Conservation (phyloP, 2,888 invertebrate genomes). For the Standfussiana lucernea region DNA sequence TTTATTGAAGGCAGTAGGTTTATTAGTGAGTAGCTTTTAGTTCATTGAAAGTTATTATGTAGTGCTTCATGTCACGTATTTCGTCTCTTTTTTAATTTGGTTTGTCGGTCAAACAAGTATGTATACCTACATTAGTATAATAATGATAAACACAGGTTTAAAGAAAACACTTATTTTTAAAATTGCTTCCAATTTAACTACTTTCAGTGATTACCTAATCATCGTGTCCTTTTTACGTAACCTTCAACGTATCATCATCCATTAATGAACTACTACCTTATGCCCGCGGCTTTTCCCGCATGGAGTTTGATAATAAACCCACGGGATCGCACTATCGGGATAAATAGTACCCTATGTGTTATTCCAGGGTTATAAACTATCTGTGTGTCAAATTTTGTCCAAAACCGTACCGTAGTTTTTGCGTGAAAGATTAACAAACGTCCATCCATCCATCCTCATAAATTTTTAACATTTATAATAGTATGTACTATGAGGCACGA, state of each 20-base stretch:
- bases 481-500: neutral
- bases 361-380: neutral
- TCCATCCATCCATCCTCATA: neutral
- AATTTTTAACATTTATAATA: neutral
- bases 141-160: constrained; percentile 10
- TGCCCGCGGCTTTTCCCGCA: neutral
- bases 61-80: constrained; percentile 15
- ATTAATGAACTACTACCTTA: neutral
- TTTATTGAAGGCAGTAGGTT: neutral
- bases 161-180: neutral
- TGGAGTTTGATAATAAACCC: neutral
- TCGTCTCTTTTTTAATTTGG: neutral
- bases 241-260: neutral
- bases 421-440: neutral
- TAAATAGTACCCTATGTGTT: neutral
- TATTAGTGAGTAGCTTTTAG: constrained; percentile 7
- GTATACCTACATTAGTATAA: neutral
- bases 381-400: neutral
- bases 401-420: neutral
- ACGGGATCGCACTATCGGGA: neutral
- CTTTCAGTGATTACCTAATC: neutral
- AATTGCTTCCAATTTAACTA: neutral
- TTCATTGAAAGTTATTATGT: neutral
- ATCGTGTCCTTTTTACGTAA: neutral
- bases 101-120: neutral